Evolutionary conservation across 2,797 vertebrate species (phyloP).

Genomic region (Aphelocoma californica): DNA sequence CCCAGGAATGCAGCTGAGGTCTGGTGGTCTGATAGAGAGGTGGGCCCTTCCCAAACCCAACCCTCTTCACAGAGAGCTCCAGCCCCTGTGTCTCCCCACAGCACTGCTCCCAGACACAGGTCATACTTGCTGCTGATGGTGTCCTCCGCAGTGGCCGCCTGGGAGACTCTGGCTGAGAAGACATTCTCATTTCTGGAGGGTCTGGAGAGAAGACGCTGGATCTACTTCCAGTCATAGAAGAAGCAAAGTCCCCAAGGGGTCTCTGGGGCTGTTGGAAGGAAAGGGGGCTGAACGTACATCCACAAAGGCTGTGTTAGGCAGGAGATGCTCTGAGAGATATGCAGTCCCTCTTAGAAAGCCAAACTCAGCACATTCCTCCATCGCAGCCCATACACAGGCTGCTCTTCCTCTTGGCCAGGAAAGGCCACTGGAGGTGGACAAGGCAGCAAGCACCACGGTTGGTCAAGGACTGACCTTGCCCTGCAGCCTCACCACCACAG

Average conservation of each 20-base stretch:
- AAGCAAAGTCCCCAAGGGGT: conserved; percentile 67
- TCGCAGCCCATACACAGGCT: background rate
- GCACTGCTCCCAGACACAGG: background rate
- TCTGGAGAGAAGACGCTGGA: conserved; percentile 68
- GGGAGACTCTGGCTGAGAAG: conserved; percentile 68
- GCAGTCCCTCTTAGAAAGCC: background rate
- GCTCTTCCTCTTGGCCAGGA: background rate
- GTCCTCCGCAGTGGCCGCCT: conserved; percentile 65
- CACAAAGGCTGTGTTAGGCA: background rate
- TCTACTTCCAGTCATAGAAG: conserved; percentile 61
- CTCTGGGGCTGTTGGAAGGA: conserved; percentile 71
- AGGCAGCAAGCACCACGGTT: rapidly evolving
- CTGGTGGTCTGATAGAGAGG: background rate
- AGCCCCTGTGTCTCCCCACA: background rate
- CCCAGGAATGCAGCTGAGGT: background rate
- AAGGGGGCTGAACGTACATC: background rate
- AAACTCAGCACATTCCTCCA: background rate
- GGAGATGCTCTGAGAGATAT: background rate
- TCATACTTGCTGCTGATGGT: conserved; percentile 73
- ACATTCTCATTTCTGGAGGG: conserved; percentile 54
- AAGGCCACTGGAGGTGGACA: background rate
- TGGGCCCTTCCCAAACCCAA: background rate
- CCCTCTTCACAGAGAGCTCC: background rate
- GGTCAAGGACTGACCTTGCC: background rate
- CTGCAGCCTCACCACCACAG: background rate